Conservation (phyloP, 2,888 invertebrate genomes). For the Sphecodes monilicornis region DNA sequence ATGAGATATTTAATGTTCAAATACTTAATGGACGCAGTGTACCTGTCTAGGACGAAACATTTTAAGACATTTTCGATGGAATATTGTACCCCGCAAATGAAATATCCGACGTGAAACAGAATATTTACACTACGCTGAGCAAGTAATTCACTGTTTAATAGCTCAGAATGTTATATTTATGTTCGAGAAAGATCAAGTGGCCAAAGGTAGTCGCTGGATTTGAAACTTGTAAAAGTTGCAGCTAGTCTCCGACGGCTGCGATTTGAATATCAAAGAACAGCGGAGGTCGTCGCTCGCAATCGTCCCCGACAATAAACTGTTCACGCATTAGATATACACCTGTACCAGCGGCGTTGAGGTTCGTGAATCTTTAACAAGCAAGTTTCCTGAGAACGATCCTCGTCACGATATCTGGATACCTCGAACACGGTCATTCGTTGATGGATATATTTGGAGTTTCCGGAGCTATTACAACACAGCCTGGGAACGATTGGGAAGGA, state of each 20-base stretch:
- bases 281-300: slow-evolving; percentile 23
- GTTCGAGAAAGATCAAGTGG: slow-evolving; percentile 12
- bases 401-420: slow-evolving; percentile 41
- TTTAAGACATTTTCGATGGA: neutral
- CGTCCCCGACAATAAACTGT: slow-evolving; percentile 12
- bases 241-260: neutral
- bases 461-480: slow-evolving; percentile 52
- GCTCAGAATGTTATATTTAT: slow-evolving; percentile 2
- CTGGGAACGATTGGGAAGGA: slow-evolving; percentile 52
- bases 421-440: slow-evolving; percentile 46
- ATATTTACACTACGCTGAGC: neutral
- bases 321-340: slow-evolving; percentile 20
- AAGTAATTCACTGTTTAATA: neutral
- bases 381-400: slow-evolving; percentile 36
- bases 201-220: neutral
- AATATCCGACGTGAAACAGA: neutral
- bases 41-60: neutral
- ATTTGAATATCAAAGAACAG: neutral
- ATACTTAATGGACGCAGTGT: neutral
- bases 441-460: slow-evolving; percentile 55
- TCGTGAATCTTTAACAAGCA: slow-evolving; percentile 41
- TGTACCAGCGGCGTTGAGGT: neutral
- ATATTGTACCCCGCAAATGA: neutral
- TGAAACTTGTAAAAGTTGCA: slow-evolving; percentile 11
- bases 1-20: too few species aligned